A percentile compares a stretch with the other conserved stretches of the same genome.
These are phyloP conservation scores for Metacarcinus magister DNA, from an alignment of 2,888 invertebrate species.

Conservation along the genomic window DNA sequence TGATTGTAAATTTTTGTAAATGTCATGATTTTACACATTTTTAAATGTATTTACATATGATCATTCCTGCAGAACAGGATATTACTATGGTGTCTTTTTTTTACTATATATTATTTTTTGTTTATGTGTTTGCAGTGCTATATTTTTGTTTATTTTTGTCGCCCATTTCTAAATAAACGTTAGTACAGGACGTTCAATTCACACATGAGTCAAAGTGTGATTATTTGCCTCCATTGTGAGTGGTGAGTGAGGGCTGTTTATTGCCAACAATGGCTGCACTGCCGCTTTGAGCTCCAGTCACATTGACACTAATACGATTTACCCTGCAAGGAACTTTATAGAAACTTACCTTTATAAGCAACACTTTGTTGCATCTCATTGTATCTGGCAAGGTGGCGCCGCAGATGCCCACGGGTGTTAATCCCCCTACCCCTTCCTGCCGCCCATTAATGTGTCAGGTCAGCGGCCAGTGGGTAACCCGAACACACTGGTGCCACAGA, in stretches of 20 bases:
- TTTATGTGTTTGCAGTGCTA: neutral
- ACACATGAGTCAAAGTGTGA: neutral
- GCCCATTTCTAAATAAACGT: neutral
- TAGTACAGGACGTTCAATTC: neutral
- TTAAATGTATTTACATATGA: neutral
- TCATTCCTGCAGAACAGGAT: neutral
- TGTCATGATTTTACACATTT: neutral
- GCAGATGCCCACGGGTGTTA: neutral
- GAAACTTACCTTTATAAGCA: neutral
- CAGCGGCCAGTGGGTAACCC: constrained; percentile 57
- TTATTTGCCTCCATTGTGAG: neutral
- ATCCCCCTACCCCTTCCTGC: neutral
- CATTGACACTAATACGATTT: neutral
- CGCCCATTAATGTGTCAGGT: constrained; percentile 51
- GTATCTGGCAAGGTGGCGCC: constrained; percentile 33
- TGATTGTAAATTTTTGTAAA: neutral
- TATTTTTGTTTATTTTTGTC: constrained; percentile 48
- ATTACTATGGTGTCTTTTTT: neutral
- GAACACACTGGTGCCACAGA: constrained; percentile 26
- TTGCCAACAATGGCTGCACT: neutral
- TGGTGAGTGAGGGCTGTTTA: neutral
- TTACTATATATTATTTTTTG: constrained; percentile 41
- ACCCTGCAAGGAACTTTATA: neutral
- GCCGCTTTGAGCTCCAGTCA: neutral
- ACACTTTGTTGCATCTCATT: neutral